phyloP scores from a whole-genome alignment of 2,888 invertebrate genomes.

The Dryobota labecula region DNA sequence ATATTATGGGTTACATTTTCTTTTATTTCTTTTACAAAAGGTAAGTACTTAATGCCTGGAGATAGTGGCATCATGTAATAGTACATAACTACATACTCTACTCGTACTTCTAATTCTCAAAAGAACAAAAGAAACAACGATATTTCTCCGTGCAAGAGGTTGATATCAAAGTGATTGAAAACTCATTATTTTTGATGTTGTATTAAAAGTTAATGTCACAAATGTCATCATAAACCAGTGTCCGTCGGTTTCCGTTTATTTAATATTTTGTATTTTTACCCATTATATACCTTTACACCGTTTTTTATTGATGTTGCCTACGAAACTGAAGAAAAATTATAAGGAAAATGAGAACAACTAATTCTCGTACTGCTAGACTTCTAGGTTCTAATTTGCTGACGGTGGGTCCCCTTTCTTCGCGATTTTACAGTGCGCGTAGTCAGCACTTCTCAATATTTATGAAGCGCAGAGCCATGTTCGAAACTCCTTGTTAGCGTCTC shows the following conservation, averaged over 20 bases:
- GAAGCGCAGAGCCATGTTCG: background rate
- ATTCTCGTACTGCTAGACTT: conserved; percentile 1
- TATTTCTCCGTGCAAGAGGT: background rate
- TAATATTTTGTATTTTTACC: background rate
- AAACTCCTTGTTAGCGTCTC: background rate
- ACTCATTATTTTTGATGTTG: background rate
- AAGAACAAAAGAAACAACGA: no score
- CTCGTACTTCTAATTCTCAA: no score
- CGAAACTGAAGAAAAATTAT: conserved; percentile 5
- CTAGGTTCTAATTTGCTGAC: conserved; percentile 17
- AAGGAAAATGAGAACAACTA: conserved; percentile 10
- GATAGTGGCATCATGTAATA: background rate
- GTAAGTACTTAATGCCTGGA: background rate
- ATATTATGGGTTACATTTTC: conserved; percentile 13
- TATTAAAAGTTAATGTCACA: conserved; percentile 5
- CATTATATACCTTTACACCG: background rate
- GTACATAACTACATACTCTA: no score
- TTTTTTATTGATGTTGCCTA: background rate
- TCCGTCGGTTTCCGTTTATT: background rate
- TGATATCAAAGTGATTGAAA: background rate
- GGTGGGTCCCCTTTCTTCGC: conserved; percentile 18
- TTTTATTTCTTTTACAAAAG: background rate
- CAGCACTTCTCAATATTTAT: background rate
- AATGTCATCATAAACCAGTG: conserved; percentile 2
- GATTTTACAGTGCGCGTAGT: background rate